Conservation (phyloP, 1,140 invertebrate species). For the Cotesia typhae region DNA sequence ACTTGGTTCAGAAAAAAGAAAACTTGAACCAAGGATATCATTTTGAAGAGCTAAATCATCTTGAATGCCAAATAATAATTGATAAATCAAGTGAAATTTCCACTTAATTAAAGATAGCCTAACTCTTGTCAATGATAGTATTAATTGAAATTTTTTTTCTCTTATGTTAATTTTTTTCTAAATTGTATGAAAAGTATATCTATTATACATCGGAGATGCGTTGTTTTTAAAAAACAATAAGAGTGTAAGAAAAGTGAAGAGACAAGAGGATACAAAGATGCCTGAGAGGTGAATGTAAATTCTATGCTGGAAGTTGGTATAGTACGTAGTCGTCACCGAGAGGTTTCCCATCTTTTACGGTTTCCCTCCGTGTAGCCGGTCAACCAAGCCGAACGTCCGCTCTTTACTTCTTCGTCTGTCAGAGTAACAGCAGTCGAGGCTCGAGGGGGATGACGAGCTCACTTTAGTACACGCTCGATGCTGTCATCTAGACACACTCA, state of each 20-base stretch:
- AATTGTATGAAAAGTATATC: background rate
- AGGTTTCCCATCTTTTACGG: constrained; percentile 66
- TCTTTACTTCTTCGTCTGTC: constrained; percentile 32
- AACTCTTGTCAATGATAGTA: no score
- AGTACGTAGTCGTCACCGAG: constrained; percentile 47
- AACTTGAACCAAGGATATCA: no score
- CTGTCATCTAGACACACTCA: constrained; percentile 10
- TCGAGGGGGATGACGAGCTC: constrained; percentile 44
- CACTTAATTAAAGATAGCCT: no score
- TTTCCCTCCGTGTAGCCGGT: constrained; percentile 54
- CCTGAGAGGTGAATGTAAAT: constrained; percentile 54
- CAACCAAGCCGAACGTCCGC: constrained; percentile 42
- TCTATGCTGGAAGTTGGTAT: constrained; percentile 57
- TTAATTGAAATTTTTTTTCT: no score
- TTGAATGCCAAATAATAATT: no score
- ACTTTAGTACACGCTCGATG: constrained; percentile 30
- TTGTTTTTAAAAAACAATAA: constrained; percentile 2
- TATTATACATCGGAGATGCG: background rate
- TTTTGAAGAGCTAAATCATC: no score
- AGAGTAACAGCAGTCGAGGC: background rate
- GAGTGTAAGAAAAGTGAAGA: constrained; percentile 30
- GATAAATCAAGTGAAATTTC: no score
- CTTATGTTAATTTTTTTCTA: no score
- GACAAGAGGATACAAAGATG: constrained; percentile 47
- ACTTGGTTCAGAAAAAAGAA: no score